Base-by-base conservation (phyloP, 2,888 invertebrate species). In the Meloe dianella region DNA sequence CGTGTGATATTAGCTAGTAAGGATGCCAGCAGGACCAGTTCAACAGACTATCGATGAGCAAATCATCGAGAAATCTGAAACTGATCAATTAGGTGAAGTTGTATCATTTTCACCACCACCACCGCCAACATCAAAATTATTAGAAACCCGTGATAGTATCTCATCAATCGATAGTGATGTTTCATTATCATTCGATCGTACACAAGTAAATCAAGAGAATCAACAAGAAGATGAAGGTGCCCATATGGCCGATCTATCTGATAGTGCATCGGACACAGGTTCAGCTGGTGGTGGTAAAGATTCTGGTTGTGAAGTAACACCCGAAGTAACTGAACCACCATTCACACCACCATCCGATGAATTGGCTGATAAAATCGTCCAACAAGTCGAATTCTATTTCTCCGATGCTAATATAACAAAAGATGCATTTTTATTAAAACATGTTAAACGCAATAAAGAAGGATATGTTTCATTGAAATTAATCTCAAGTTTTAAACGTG, bases 311-410 rank as follows among this genome's bases (percentile, higher is more conserved):
- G 90, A 91, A 81, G 88, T 89, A 64, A 87, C 88, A 60, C 78
- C 85, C 3, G 87, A 87, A 77, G 76, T 81, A 8, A 79, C 82
- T 32, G 89, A 89, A 77, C 87, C 89, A 4, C 89, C 90, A 0
- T 90, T 90, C 81, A 84, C 85, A 0, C 88, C 89, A 0, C 94
- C 94, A 0, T 90, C 89, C 72, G 93, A 93, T 5, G 94, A 94
- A 74, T 83, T 94, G 35, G 89, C 92, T 12, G 89, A 90, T 69
- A 89, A 92, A 77, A 95, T 96, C 75, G 90, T 92, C 60, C 88
- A 91, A 58, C 95, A 95, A 81, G 97, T 97, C 27, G 97, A 98
- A 85, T 96, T 93, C 81, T 97, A 97, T 84, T 97, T 98, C 85
- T 95, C 96, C 69, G 96, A 98, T 80, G 95, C 94, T 61, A 96